Evolutionary conservation across 2,888 invertebrate genomes (phyloP), one percentile per base, ranked within the genome.

Genomic region (Tachina fera): DNA sequence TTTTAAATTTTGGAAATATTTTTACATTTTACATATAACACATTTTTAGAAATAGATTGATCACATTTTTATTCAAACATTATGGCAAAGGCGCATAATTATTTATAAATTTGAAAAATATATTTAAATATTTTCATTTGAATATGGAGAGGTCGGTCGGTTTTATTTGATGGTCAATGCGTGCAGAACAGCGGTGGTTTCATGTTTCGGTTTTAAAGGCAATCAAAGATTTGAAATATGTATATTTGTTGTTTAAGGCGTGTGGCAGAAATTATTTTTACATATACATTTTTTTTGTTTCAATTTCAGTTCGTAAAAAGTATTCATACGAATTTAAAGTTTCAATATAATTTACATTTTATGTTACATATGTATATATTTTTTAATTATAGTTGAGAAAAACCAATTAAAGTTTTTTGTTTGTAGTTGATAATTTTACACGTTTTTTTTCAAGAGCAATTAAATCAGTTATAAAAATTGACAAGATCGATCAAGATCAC

Each of bases 141-240:
- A 22, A 65, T 61, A 68, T 31, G 74, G 65, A 77, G 72, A 77
- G 56, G 71, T 77, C 68, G 56, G 71, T 77, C 68, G 58, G 49
- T 76, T 49, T 79, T 65, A 49, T 65, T 39, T 60, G 31, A 58
- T 78, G 86, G 84, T 84, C 86, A 76, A 84, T 87, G 31, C 80
- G 78, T 84, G 6, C 31, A 81, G 81, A 61, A 74, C 61, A 77
- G 19, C 39, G 60, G 80, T 76, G 75, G 72, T 78, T 75, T 68
- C 51, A 31, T 71, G 60, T 45, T 53, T 60, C 77, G 45, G 68
- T 85, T 75, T 78, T 22, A 63, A 86, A 72, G 79, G 74, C 82
- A 82, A 82, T 76, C 67, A 79, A 72, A 61, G 41, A 81, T 51
- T 60, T 81, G 10, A 78, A 75, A 31, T 31, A 31, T 31, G 31